Conservation (phyloP, 2,797 vertebrate species). For the Limosa lapponica region DNA sequence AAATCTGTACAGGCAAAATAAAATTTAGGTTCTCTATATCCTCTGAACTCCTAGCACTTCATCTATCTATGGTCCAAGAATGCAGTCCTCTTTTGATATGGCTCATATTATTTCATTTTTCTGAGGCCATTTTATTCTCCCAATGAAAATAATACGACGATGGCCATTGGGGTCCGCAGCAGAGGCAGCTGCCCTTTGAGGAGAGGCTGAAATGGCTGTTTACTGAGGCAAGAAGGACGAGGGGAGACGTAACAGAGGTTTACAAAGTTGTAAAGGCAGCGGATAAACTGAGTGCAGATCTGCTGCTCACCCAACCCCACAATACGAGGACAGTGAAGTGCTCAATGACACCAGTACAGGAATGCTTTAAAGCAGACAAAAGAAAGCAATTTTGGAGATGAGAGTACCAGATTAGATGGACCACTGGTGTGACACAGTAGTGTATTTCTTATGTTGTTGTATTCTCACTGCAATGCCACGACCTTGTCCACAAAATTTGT, state of each 20-base stretch:
- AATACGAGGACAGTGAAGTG: neutral
- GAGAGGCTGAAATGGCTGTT: neutral
- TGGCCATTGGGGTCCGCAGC: neutral
- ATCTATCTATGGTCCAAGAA: neutral
- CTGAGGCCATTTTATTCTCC: neutral
- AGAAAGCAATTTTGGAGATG: neutral
- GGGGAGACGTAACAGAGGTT: neutral
- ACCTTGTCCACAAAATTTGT: constrained; percentile 8
- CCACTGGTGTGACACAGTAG: neutral
- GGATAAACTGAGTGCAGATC: neutral
- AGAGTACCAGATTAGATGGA: neutral
- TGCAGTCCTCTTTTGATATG: neutral
- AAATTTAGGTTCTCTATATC: neutral
- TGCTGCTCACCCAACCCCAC: neutral
- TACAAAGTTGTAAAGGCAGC: neutral
- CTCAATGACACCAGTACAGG: neutral
- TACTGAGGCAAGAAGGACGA: neutral
- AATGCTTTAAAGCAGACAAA: constrained; percentile 15
- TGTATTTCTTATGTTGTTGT: neutral
- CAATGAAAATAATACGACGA: neutral
- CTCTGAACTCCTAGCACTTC: neutral
- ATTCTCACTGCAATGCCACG: neutral
- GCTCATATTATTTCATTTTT: neutral
- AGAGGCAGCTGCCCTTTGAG: neutral
- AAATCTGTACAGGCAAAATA: neutral